Evolutionary conservation across 2,113 vertebrate genomes (phyloP).

Genomic region (Rhea pennata): DNA sequence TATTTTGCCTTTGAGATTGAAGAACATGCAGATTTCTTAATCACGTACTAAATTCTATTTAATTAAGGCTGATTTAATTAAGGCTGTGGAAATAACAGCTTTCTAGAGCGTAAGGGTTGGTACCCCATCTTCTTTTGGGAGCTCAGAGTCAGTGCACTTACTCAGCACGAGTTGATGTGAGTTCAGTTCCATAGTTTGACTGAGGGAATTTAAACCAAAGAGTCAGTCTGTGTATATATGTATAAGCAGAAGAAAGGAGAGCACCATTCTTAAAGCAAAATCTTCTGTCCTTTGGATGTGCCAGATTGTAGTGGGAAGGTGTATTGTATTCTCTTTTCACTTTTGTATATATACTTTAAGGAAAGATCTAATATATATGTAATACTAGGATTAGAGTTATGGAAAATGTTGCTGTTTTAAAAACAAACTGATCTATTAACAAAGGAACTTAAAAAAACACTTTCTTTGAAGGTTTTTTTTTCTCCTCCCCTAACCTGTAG

Average conservation of each 20-base stretch:
- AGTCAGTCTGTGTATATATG: background rate
- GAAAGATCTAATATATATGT: background rate
- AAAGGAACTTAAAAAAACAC: background rate
- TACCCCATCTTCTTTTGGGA: background rate
- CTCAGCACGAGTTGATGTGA: background rate
- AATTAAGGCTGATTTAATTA: background rate
- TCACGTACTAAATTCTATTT: background rate
- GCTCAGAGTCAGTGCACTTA: background rate
- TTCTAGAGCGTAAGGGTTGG: background rate
- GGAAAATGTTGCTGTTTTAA: background rate
- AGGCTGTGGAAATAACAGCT: background rate
- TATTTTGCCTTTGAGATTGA: background rate
- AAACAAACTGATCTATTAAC: background rate
- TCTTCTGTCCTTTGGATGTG: background rate
- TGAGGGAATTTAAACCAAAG: background rate
- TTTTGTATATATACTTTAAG: background rate
- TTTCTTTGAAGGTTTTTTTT: background rate
- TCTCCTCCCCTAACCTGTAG: background rate
- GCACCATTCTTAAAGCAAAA: background rate
- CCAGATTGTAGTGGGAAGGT: background rate
- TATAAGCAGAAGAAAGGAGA: background rate
- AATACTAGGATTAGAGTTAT: background rate
- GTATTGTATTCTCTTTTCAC: background rate
- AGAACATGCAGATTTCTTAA: background rate
- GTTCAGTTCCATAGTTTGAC: background rate